Base-by-base conservation (phyloP, 2,113 vertebrate species). In the Acanthochromis polyacanthus region DNA sequence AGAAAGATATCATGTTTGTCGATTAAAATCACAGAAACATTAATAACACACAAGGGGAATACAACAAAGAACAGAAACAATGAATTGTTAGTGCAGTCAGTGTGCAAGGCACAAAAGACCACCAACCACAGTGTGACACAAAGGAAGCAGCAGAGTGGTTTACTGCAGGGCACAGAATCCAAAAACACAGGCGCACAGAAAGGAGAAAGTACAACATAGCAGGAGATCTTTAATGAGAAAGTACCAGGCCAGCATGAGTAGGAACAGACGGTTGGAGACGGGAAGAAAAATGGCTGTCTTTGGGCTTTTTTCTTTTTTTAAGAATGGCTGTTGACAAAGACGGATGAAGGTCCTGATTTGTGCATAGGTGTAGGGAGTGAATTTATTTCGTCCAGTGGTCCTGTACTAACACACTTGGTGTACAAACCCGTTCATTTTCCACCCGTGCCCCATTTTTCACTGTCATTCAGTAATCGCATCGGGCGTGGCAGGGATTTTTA, bases 311-410 rank as follows among this genome's bases (percentile, higher is more conserved):
- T 23, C n/a, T 66, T 52, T 25, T 56, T 82, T 59, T 48, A 83
- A 74, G 32, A 55, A 69, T 25, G 70, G 45, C 25, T 70, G 22
- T 59, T 65, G 52, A 66, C 36, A 55, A 30, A 75, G 74, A 75
- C 65, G 56, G 50, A 71, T 73, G 10, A 46, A 19, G 12, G 51
- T 45, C 30, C 63, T 36, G 9, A 3, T 80, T n/a, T 14, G 25
- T 57, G 51, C 68, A 19, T 69, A 66, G 55, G 36, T 71, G 48
- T 15, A 61, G 25, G 43, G 19, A 17, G 78, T 53, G 36, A 46
- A 61, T 66, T 11, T 28, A 58, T 58, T 58, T 22, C 32, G 60
- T 76, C 30, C 50, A 60, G 57, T 32, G 10, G n/a, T 64, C 22
- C 53, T 38, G 25, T 7, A 5, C 36, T 55, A 45, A 70, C 38